Percentiles rank a stretch among this genome's conserved stretches.
Conservation (phyloP, 2,797 vertebrate species). For the Pogonophryne albipinna region DNA sequence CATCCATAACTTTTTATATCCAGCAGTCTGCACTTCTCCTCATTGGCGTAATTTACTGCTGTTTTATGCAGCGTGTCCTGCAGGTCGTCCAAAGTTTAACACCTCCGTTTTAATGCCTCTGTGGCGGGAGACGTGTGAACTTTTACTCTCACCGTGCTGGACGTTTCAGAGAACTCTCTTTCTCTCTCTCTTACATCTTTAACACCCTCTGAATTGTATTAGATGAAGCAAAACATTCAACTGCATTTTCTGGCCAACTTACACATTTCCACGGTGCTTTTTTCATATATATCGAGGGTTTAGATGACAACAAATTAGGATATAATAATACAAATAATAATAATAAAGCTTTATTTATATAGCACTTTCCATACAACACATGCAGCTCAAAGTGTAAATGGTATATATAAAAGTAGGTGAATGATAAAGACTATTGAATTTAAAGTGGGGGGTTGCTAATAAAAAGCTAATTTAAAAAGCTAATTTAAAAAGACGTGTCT, state of each 20-base stretch:
- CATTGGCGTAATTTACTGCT: slow-evolving; percentile 71
- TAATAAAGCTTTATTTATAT: no score
- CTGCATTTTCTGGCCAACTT: slow-evolving; percentile 7
- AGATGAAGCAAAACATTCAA: slow-evolving; percentile 20
- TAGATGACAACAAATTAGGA: no score
- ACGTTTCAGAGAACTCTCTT: not conserved
- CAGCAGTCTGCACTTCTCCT: slow-evolving; percentile 70
- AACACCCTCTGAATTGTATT: slow-evolving; percentile 5
- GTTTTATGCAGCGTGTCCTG: slow-evolving; percentile 71
- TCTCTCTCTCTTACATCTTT: not conserved
- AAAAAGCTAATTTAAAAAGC: not conserved
- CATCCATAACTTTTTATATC: slow-evolving; percentile 74
- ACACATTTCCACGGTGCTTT: no score
- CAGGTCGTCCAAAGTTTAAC: slow-evolving; percentile 79
- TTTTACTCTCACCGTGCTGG: slow-evolving; percentile 22
- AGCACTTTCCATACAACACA: no score
- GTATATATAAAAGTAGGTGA: no score
- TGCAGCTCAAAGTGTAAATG: no score
- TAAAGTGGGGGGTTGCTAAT: no score
- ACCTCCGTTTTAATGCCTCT: slow-evolving; percentile 67
- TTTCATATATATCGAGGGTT: no score
- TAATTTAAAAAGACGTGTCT: not conserved
- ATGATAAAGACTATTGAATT: no score
- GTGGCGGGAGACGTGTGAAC: slow-evolving; percentile 46
- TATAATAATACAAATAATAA: no score